Evolutionary conservation across 2,888 invertebrate species (phyloP), one percentile per base, ranked within the genome.

Genomic region (Drosophila conformis): DNA sequence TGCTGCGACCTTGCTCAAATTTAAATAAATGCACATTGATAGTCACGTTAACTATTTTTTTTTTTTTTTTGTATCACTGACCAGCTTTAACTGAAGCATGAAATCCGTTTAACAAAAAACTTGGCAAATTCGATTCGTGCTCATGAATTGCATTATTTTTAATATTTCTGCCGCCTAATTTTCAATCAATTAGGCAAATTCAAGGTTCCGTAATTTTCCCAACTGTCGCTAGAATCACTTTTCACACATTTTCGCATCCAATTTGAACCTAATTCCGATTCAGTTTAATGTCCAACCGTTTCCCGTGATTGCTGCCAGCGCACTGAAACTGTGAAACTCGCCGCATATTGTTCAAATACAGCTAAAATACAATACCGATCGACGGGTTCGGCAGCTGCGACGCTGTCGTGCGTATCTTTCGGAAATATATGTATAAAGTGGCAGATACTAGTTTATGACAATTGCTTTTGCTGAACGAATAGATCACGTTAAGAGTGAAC

Each of bases 11-110:
- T 84, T 87, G 85, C 21, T 59, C 69, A 54, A 51, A 54, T 57
- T 70, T 27, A 70, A 66, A 75, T 86, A 78, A 86, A 75, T 88
- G 88, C 85, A 85, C 87, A 86, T 83, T 75, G 76, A 87, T 86
- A 73, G 69, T 64, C 54, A 69, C 69, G 70, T 66, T 76, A 66
- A 72, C 82, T 73, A 69, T 66, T 76, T 76, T 54, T 40, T 48
- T 40, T 42, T 66, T 76, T 73, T 57, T 40, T 48, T 38, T 42
- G 29, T 63, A 18, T 29, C 38, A 33, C 27, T 48, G 27, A 27
- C 27, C 59, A 71, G 71, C 35, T 81, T 62, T 64, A 68, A 73
- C 73, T 74, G 72, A 80, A 77, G 77, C 80, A 80, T 80, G 80
- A 80, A 80, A 67, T 65, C 69, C 59, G 69, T 69, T 79, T 81